Evolutionary conservation across 2,113 vertebrate species (phyloP).

Genomic region (Ceyx melanurus): DNA sequence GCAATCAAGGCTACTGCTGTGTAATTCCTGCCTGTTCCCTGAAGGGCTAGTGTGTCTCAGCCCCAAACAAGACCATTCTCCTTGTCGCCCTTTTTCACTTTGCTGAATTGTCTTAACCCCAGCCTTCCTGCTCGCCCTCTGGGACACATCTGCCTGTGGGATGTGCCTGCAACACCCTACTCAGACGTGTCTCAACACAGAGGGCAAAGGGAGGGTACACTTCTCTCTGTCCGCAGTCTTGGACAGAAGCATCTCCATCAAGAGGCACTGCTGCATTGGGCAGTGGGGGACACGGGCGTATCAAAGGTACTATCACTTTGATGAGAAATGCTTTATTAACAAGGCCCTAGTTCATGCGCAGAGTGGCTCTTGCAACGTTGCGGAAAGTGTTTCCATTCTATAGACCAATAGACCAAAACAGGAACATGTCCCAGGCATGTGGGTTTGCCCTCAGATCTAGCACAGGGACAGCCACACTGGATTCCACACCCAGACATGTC

Average conservation of each 20-base stretch:
- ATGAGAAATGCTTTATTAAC: neutral
- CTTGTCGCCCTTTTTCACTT: neutral
- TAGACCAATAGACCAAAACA: neutral
- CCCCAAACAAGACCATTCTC: neutral
- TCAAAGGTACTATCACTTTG: neutral
- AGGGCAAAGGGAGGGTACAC: neutral
- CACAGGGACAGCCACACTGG: fast-evolving
- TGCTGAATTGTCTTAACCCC: neutral
- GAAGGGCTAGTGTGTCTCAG: neutral
- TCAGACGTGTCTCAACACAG: fast-evolving
- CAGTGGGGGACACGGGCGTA: too few relatives aligned
- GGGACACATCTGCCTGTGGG: neutral
- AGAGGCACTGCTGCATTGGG: neutral
- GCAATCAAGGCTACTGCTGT: neutral
- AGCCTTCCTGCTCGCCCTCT: neutral
- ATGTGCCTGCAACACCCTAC: neutral
- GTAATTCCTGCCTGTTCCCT: neutral
- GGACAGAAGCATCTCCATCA: neutral
- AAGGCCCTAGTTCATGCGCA: neutral
- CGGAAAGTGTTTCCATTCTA: neutral
- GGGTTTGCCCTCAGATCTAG: neutral
- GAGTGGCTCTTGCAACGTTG: neutral
- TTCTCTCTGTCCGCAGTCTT: neutral
- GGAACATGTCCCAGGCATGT: neutral
- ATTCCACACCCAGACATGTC: neutral